Conservation (phyloP, 2,888 invertebrate species). For the Sesia apiformis region DNA sequence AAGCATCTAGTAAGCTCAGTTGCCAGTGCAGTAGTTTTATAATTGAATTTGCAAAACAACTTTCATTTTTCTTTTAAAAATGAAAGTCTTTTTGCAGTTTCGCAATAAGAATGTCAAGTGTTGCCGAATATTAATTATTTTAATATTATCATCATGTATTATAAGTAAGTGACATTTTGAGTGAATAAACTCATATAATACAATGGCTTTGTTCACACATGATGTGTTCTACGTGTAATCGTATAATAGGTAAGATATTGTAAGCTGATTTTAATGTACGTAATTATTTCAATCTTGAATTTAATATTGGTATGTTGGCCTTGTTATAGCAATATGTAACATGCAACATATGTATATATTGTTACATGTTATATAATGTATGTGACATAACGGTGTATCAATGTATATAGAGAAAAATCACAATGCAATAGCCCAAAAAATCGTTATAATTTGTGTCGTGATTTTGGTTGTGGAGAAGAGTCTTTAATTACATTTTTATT, state of each 20-base stretch:
- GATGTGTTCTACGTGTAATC: constrained; percentile 54
- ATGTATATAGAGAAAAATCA: constrained; percentile 53
- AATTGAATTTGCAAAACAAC: constrained; percentile 22
- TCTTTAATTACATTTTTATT: constrained; percentile 31
- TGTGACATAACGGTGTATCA: constrained; percentile 22
- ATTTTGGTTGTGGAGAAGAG: constrained; percentile 37
- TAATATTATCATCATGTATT: constrained; percentile 70
- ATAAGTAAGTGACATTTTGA: constrained; percentile 52
- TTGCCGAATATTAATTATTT: constrained; percentile 71
- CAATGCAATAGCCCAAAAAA: constrained; percentile 73
- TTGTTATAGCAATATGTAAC: not conserved
- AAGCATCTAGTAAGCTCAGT: constrained; percentile 43
- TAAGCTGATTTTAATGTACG: constrained; percentile 72
- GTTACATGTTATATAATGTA: not conserved
- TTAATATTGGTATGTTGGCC: constrained; percentile 47
- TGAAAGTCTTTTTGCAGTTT: constrained; percentile 19
- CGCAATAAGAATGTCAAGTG: constrained; percentile 64
- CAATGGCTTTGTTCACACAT: constrained; percentile 28
- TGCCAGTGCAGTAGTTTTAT: constrained; percentile 63
- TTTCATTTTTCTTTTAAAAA: not conserved
- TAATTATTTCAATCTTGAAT: constrained; percentile 70
- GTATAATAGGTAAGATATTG: constrained; percentile 67
- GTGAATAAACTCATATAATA: constrained; percentile 23
- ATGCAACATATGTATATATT: not conserved
- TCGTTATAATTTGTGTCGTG: constrained; percentile 50